These are phyloP conservation scores for Aegithalos caudatus DNA, from an alignment of 2,113 vertebrate species.

Conservation along the genomic window DNA sequence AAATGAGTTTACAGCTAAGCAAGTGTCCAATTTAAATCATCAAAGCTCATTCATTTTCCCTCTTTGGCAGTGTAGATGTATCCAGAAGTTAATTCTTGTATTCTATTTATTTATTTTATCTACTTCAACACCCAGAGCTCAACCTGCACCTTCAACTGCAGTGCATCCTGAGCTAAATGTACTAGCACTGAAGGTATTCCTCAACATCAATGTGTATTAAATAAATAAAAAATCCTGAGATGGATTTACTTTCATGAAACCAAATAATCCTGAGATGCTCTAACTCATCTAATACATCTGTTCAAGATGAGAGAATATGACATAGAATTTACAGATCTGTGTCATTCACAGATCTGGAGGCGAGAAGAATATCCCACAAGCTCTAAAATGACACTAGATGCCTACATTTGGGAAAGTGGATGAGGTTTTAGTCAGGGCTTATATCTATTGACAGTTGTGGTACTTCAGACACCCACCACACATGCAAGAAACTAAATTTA, in stretches of 20 bases:
- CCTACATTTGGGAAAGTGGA: neutral
- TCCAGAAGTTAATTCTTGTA: neutral
- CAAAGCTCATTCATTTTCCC: neutral
- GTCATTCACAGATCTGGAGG: neutral
- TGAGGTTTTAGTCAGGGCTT: neutral
- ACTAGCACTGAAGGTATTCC: neutral
- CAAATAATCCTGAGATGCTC: neutral
- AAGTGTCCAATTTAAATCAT: neutral
- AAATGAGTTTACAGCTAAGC: neutral
- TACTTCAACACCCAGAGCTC: neutral
- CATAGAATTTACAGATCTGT: neutral
- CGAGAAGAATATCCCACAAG: neutral
- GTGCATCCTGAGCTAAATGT: neutral
- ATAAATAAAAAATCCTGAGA: neutral
- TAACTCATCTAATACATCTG: neutral
- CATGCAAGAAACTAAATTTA: neutral
- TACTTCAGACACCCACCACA: neutral
- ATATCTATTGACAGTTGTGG: neutral
- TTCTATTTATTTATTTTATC: neutral
- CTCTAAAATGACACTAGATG: neutral
- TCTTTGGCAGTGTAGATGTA: neutral
- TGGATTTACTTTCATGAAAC: neutral
- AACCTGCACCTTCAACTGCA: neutral
- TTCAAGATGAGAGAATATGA: neutral
- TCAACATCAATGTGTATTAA: neutral